Base-by-base conservation (phyloP, 2,888 invertebrate genomes). In the Koerneria pararmatus region DNA sequence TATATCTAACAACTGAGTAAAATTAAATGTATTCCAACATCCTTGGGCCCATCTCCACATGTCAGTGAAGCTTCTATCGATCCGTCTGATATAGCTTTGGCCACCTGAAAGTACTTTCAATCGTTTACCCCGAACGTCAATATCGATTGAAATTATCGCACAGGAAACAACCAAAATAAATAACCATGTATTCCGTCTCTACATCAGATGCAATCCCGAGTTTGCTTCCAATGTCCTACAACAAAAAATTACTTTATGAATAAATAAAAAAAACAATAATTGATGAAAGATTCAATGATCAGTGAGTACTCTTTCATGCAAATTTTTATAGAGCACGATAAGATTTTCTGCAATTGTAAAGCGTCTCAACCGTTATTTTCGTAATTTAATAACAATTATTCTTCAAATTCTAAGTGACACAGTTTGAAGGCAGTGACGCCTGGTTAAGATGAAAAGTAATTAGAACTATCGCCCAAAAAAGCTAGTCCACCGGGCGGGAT, bases 181-280 rank as follows among this genome's bases (percentile, higher is more conserved):
- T 93, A 0, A 97, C 95, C 84, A 98, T 95, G 83, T 95, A 98
- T 84, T 98, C 98, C 0, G 97, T 97, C 88, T 99, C 98, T 83
- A 95, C 94, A 24, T 82, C 79, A 0, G 92, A 94, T 84, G 95
- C 95, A 58, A 98, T 86, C 46, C 92, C 91, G 69, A 99, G 86
- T 83, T 98, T 97, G 72, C 89, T 89, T 0, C 95, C 95, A 80
- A 98, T 93, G 84, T 97, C 95, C 66, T 69, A 54, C 48, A 66
- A 31, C 19, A n/a, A 49, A 61, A 32, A n/a, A 19, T 51, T 49
- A 49, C 11, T n/a, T n/a, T n/a, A n/a, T n/a, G n/a, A n/a, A n/a
- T n/a, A n/a, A n/a, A n/a, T n/a, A n/a, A n/a, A n/a, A n/a, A n/a
- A n/a, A n/a, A n/a, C n/a, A n/a, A n/a, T n/a, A n/a, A n/a, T n/a